Base-by-base conservation (phyloP, 2,888 invertebrate species). In the Cecidostiba fungosa region DNA sequence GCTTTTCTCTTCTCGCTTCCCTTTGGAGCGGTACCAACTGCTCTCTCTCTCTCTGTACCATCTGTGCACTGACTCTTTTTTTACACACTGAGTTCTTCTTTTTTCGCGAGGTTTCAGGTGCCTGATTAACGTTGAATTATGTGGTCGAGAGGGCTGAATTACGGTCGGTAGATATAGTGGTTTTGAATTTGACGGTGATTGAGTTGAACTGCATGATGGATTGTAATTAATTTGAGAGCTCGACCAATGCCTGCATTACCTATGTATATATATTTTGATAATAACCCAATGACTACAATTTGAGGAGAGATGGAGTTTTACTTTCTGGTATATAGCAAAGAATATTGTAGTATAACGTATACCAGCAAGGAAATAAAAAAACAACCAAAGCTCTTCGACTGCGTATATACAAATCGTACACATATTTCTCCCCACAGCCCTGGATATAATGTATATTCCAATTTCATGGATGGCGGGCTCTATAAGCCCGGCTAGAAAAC, bases 401-500 rank as follows among this genome's bases (percentile, higher is more conserved):
- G 54, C 19, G n/a, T n/a, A 59, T 5, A 59, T 23, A 1, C 59
- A 59, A 59, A 43, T 43, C 29, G 23, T 16, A 10, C 66, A 26
- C 66, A 26, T 66, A 66, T 66, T 66, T 66, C 66, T 26, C 29
- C 14, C 29, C 12, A 2, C 66, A 26, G 10, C 23, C n/a, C 59
- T 23, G 59, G 19, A 23, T 32, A 47, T 26, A 19, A n/a, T 43
- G 19, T n/a, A 14, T 19, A 62, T 32, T 79, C 47, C 54, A 80
- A 80, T 80, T 80, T 78, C 77, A 66, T 66, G 66, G 47, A 47
- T 66, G 66, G 43, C 26, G 10, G 26, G 43, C 39, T 39, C n/a
- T 2, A 12, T 23, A 23, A 59, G 19, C 54, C 23, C 54, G 54
- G 54, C 23, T 66, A 29, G 29, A 66, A 66, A 29, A 29, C 3